phyloP scores from a whole-genome alignment of 2,888 invertebrate genomes.

The Nymphalis c-album region DNA sequence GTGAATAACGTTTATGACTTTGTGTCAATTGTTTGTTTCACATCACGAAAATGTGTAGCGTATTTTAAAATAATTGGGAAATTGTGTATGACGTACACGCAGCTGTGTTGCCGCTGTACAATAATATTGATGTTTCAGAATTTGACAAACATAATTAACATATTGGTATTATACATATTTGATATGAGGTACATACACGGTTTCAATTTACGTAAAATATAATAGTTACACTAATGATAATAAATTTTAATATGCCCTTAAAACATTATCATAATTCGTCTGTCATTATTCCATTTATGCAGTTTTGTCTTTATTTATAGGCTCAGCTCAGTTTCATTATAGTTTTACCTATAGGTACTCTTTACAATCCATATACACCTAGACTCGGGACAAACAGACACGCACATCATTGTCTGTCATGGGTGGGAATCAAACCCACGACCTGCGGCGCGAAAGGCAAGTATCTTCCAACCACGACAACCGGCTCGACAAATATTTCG shows the following conservation, averaged over 20 bases:
- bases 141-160: slow-evolving; percentile 26
- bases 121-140: slow-evolving; percentile 24
- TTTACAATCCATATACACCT: too few species aligned
- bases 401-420: too few species aligned
- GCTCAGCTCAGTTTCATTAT: too few species aligned
- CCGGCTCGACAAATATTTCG: too few species aligned
- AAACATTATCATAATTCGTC: too few species aligned
- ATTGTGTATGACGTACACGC: slow-evolving; percentile 11
- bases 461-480: too few species aligned
- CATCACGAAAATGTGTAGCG: slow-evolving; percentile 21
- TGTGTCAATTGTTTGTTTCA: slow-evolving; percentile 35
- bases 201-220: not conserved
- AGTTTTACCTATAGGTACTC: too few species aligned
- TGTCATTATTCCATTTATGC: too few species aligned
- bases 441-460: too few species aligned
- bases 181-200: not conserved
- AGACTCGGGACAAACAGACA: too few species aligned
- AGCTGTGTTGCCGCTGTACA: not conserved
- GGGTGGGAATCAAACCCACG: too few species aligned
- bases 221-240: not conserved
- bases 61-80: slow-evolving; percentile 20
- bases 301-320: too few species aligned
- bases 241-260: not conserved
- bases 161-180: slow-evolving; percentile 2
- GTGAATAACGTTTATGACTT: slow-evolving; percentile 35